These are phyloP conservation scores for Brachionus asplanchnoidis DNA, from an alignment of 1,140 invertebrate genomes.

Conservation along the genomic window DNA sequence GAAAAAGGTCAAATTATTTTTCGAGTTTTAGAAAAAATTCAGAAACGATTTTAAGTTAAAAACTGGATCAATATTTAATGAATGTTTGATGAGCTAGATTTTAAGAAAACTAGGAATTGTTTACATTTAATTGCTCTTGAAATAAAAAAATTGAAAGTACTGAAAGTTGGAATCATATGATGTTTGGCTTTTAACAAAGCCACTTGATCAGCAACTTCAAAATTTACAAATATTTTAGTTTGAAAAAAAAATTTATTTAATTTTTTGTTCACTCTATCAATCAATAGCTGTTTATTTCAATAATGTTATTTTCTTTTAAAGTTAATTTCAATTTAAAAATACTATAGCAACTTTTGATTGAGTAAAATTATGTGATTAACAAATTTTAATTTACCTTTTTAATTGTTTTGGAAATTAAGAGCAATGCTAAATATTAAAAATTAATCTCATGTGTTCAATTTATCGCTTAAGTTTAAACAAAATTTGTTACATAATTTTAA, in stretches of 20 bases:
- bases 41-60: neutral
- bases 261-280: neutral
- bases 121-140: neutral
- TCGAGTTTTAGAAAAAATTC: neutral
- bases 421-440: neutral
- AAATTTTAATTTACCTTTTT: neutral
- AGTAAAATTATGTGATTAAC: neutral
- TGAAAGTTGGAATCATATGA: neutral
- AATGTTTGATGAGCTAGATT: neutral
- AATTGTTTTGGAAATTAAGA: neutral
- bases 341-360: neutral
- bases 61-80: neutral
- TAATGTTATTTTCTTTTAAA: neutral
- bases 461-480: neutral
- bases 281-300: neutral
- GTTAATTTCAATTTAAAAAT: neutral
- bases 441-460: neutral
- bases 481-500: neutral
- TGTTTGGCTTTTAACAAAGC: neutral
- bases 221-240: neutral
- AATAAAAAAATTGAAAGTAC: neutral
- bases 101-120: neutral
- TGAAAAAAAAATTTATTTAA: neutral
- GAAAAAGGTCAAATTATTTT: neutral
- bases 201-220: neutral